phyloP scores from a whole-genome alignment of 2,113 vertebrate species.

The Notarius lentiginosus region DNA sequence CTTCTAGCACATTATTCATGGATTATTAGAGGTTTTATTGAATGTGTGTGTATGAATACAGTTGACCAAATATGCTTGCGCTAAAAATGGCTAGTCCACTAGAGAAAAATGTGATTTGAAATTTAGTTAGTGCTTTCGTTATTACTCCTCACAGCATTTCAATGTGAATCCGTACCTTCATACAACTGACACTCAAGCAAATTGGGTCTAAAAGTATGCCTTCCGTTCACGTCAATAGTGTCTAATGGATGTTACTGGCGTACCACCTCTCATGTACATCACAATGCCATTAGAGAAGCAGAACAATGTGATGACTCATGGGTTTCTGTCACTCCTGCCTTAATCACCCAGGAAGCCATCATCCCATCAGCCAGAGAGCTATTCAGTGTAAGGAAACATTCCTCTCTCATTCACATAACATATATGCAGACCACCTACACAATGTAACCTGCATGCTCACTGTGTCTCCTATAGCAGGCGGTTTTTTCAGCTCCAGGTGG shows the following conservation, averaged over 20 bases:
- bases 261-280: conserved; percentile 7
- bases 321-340: neutral
- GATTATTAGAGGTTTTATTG: neutral
- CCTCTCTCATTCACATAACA: neutral
- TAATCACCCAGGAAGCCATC: neutral
- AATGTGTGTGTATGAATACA: neutral
- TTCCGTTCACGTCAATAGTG: neutral
- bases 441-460: neutral
- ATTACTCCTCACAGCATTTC: neutral
- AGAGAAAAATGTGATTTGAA: neutral
- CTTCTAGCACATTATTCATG: neutral
- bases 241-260: neutral
- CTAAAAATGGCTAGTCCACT: neutral
- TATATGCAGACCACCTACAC: neutral
- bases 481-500: neutral
- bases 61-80: neutral
- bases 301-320: conserved; percentile 16
- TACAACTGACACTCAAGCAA: neutral
- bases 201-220: neutral
- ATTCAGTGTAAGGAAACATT: conserved; percentile 11
- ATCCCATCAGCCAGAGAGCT: neutral
- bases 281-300: conserved; percentile 19
- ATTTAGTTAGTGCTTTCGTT: neutral
- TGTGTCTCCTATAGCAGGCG: neutral
- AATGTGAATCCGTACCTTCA: neutral